Evolutionary conservation across 2,797 vertebrate species (phyloP).

Genomic region (Scolopax rusticola): DNA sequence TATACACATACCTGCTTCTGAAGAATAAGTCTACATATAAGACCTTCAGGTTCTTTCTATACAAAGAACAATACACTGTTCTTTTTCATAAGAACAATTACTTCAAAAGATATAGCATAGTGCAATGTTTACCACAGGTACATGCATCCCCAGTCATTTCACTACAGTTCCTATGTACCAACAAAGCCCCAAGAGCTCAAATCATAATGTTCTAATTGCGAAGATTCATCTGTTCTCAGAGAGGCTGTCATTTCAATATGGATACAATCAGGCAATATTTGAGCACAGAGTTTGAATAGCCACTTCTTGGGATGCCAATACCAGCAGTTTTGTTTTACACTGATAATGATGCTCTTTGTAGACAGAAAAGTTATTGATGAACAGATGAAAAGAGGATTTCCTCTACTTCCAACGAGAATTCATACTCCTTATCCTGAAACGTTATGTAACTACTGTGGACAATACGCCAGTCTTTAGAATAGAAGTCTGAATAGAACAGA

Average conservation of each 20-base stretch:
- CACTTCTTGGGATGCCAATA: background rate
- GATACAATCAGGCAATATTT: background rate
- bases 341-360: background rate
- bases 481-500: conserved; percentile 16
- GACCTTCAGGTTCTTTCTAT: background rate
- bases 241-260: background rate
- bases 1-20: background rate
- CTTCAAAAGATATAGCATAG: background rate
- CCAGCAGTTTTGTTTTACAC: background rate
- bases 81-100: background rate
- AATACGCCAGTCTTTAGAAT: background rate
- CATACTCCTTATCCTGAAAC: background rate
- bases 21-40: background rate
- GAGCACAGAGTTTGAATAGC: background rate
- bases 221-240: background rate
- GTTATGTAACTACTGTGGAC: background rate
- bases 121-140: background rate
- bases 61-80: too few species aligned
- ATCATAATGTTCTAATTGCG: background rate
- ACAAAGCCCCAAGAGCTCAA: background rate
- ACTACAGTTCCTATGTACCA: background rate
- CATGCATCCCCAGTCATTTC: background rate
- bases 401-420: background rate
- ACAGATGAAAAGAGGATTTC: conserved; percentile 27
- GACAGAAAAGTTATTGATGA: conserved; percentile 25